Evolutionary conservation across 2,797 vertebrate genomes (phyloP), one percentile per base, ranked within the genome.

Genomic region (Knipowitschia caucasica): DNA sequence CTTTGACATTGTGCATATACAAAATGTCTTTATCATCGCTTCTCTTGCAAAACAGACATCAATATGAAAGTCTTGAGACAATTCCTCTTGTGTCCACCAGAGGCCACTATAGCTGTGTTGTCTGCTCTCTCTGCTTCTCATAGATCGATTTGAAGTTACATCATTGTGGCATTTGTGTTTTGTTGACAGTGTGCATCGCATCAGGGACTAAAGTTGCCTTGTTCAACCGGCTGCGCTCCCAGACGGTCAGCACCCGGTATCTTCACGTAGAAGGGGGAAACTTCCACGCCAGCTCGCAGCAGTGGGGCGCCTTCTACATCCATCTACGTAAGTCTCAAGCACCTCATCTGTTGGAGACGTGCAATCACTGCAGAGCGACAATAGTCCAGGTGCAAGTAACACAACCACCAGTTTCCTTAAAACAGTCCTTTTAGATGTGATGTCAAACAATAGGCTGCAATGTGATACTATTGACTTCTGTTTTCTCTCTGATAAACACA

Each of bases 241-340:
- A 99, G 87, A 99, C 96, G 0, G 96, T 99, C 71, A 98, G 96
- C 72, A 99, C 96, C 64, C 90, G 96, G 75, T 99, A 98, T 83
- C 94, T 99, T 62, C 96, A 98, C 33, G 96, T 98, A 67, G 96
- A 99, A 87, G 96, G 96, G 43, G 96, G 96, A 5, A 98, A 98
- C 86, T 99, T 99, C 81, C 95, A 98, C 49, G 96, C 96, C 79
- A 99, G 96, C 85, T 98, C 96, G 52, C 95, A 98, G 29, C 95
- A 99, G 73, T 99, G 96, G 96, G 96, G 96, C 55, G 95, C 96
- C 1, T 99, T 99, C 89, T 95, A 89, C 84, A 98, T 99, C 82
- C 96, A 99, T 79, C 93, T 99, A 62, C 81, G 96, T 99, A 82
- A 95, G 96, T 95, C 81, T 31, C n/a, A 7, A 18, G 15, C 18